These are phyloP conservation scores for Drosophila bunnanda DNA, from an alignment of 2,888 invertebrate genomes.

Conservation along the genomic window DNA sequence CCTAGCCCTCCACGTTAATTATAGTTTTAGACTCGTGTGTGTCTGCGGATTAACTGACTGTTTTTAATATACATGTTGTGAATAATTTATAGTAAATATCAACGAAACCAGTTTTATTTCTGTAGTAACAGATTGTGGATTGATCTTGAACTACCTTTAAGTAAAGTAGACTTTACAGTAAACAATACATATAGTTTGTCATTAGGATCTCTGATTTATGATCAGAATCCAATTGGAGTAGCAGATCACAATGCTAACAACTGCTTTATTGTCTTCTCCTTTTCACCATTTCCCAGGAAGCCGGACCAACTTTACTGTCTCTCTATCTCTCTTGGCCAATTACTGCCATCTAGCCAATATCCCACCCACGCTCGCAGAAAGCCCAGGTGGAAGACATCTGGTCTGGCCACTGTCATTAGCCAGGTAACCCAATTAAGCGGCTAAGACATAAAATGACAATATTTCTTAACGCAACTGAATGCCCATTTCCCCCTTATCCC, in stretches of 20 bases:
- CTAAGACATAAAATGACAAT: conserved; percentile 54
- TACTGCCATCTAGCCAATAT: conserved; percentile 14
- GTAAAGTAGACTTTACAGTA: background rate
- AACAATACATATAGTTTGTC: background rate
- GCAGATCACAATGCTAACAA: background rate
- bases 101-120: conserved; percentile 61
- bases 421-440: conserved; percentile 66
- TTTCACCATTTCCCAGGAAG: background rate
- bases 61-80: conserved; percentile 72
- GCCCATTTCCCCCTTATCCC: conserved; percentile 7
- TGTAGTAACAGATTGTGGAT: conserved; percentile 12
- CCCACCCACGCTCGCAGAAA: conserved; percentile 21
- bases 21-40: conserved; percentile 67
- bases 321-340: conserved; percentile 7
- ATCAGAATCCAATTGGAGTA: background rate
- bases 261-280: background rate
- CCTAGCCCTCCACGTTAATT: conserved; percentile 60
- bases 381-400: conserved; percentile 36
- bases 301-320: conserved; percentile 2
- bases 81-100: conserved; percentile 22
- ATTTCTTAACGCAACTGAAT: conserved; percentile 42
- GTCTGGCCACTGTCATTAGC: conserved; percentile 14
- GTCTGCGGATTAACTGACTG: conserved; percentile 36
- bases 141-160: conserved; percentile 48
- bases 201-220: background rate